Conservation (phyloP, 30 jellyfish, hydroid and myxozoan genomes). For the Rhopilema esculentum region DNA sequence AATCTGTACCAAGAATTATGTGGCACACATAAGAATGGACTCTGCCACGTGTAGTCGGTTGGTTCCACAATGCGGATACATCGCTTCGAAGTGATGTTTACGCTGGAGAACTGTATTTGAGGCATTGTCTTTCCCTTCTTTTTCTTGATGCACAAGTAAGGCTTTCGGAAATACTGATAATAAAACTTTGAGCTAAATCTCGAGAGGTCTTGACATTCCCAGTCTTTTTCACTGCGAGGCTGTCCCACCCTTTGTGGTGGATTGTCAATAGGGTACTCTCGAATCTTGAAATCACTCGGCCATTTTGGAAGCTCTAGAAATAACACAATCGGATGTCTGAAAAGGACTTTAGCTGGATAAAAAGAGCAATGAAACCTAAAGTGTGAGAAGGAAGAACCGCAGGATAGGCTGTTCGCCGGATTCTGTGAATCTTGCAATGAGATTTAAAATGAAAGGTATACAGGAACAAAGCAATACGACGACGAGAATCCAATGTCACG, state of each 20-base stretch:
- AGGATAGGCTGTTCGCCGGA: too few relatives aligned
- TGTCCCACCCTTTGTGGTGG: conserved; percentile 33
- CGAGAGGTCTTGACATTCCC: conserved; percentile 42
- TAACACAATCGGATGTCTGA: too few relatives aligned
- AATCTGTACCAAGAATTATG: conserved; percentile 59
- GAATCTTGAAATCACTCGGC: conserved; percentile 64
- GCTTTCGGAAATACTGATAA: conserved; percentile 46
- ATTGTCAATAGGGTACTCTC: conserved; percentile 28
- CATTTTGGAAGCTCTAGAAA: conserved; percentile 45
- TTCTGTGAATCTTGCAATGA: too few relatives aligned
- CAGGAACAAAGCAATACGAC: too few relatives aligned
- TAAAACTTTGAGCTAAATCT: conserved; percentile 41
- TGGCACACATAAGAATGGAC: conserved; percentile 64
- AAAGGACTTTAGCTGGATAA: too few relatives aligned
- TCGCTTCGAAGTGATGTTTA: conserved; percentile 29
- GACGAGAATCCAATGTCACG: too few relatives aligned
- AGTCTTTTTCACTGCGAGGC: conserved; percentile 34
- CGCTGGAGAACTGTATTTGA: conserved; percentile 25
- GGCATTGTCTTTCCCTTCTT: conserved; percentile 37
- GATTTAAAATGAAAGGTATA: too few relatives aligned
- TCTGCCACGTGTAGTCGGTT: conserved; percentile 32
- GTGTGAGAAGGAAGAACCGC: too few relatives aligned
- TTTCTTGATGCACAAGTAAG: conserved; percentile 57
- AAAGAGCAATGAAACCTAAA: too few relatives aligned
- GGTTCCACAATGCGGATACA: conserved; percentile 57